Conservation (phyloP, 1,140 invertebrate species). For the Spodoptera frugiperda region DNA sequence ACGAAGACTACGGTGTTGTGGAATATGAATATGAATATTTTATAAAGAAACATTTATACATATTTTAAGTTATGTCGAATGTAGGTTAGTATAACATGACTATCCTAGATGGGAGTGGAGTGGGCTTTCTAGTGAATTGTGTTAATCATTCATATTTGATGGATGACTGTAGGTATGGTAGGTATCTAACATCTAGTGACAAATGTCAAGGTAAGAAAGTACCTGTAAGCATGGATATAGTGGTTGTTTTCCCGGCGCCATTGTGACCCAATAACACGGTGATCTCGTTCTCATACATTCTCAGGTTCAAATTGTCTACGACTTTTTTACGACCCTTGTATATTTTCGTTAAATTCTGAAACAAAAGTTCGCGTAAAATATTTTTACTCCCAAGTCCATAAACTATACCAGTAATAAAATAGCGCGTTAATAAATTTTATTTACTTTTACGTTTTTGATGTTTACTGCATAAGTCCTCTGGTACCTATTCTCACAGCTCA, state of each 20-base stretch:
- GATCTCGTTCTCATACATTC: slow-evolving; percentile 90
- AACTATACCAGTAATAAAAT: slow-evolving; percentile 2
- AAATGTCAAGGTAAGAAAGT: slow-evolving; percentile 52
- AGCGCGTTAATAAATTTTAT: slow-evolving; percentile 1
- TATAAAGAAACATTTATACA: too few species aligned
- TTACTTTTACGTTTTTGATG: slow-evolving; percentile 13
- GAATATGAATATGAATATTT: too few species aligned
- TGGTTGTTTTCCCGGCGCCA: slow-evolving; percentile 91
- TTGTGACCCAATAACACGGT: slow-evolving; percentile 93
- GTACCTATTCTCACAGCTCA: neutral
- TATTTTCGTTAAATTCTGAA: slow-evolving; percentile 84
- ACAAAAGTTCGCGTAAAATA: slow-evolving; percentile 50
- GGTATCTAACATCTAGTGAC: neutral
- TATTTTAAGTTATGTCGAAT: too few species aligned
- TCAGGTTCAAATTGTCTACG: slow-evolving; percentile 90
- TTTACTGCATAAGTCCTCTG: slow-evolving; percentile 1
- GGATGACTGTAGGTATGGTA: slow-evolving; percentile 5
- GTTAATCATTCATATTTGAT: neutral
- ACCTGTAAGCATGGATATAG: slow-evolving; percentile 94
- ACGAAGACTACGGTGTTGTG: too few species aligned
- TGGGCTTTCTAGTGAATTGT: neutral
- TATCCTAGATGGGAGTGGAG: neutral
- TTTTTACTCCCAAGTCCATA: neutral
- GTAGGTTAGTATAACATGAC: too few species aligned
- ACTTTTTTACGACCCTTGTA: slow-evolving; percentile 86